phyloP scores from a whole-genome alignment of 2,113 vertebrate species.

The Prietella phreatophila region DNA sequence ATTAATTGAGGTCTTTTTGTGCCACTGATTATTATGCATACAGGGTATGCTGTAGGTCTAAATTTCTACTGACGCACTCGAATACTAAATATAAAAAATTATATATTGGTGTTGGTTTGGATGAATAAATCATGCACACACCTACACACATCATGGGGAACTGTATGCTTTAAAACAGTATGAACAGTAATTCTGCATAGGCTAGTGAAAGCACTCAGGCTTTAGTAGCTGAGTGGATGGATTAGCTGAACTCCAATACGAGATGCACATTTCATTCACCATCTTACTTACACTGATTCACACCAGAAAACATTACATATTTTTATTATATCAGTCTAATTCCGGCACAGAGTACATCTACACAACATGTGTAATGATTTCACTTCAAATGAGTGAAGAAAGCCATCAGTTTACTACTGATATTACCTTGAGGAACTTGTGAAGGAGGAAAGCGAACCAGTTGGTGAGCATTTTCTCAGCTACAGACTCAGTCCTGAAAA shows the following conservation, averaged over 20 bases:
- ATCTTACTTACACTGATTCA: conserved; percentile 17
- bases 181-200: not conserved
- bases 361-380: too few relatives aligned
- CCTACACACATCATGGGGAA: not conserved
- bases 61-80: not conserved
- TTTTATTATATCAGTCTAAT: not conserved
- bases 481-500: conserved; percentile 51
- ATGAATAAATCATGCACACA: not conserved
- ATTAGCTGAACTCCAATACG: not conserved
- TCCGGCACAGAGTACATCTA: not conserved
- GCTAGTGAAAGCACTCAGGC: not conserved
- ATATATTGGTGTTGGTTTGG: not conserved
- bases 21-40: not conserved
- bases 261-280: not conserved
- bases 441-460: conserved; percentile 53
- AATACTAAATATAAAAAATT: not conserved
- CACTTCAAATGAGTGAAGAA: not conserved
- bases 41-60: not conserved
- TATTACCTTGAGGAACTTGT: conserved; percentile 51
- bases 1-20: not conserved
- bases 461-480: conserved; percentile 51
- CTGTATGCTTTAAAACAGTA: not conserved
- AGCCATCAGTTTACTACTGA: not conserved
- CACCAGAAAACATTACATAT: not conserved
- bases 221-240: not conserved